Conservation (phyloP, 1,140 invertebrate genomes). For the Arctopsyche grandis region DNA sequence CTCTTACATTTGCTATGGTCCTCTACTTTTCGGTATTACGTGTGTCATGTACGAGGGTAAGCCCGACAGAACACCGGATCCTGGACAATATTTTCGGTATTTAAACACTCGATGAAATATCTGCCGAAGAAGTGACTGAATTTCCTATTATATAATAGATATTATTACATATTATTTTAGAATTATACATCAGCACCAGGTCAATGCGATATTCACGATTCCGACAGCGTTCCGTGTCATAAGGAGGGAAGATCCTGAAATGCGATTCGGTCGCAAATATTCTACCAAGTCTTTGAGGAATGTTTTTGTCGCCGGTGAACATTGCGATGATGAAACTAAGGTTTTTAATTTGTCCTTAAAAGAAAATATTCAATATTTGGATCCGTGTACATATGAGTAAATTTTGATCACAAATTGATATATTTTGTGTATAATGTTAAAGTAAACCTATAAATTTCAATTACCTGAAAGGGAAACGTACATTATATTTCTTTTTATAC, state of each 20-base stretch:
- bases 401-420: background rate
- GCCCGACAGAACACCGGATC: constrained; percentile 91
- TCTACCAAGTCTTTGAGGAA: constrained; percentile 77
- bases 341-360: constrained; percentile 49
- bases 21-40: constrained; percentile 82
- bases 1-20: constrained; percentile 93
- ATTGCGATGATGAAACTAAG: constrained; percentile 90
- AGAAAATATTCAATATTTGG: background rate
- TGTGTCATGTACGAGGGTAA: constrained; percentile 95
- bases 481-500: too few species aligned
- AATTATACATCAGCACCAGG: constrained; percentile 86
- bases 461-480: too few species aligned
- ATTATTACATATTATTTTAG: constrained; percentile 68
- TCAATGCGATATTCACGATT: constrained; percentile 87
- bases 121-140: background rate
- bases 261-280: constrained; percentile 74
- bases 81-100: constrained; percentile 88
- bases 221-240: constrained; percentile 90
- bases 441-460: too few species aligned
- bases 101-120: constrained; percentile 9
- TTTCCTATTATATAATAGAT: background rate
- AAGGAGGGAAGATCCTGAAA: constrained; percentile 78
- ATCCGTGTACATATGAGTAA: too few species aligned
- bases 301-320: constrained; percentile 92
- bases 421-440: too few species aligned